Evolutionary conservation across 2,113 vertebrate species (phyloP).

Genomic region (Dryoscopus gambensis): DNA sequence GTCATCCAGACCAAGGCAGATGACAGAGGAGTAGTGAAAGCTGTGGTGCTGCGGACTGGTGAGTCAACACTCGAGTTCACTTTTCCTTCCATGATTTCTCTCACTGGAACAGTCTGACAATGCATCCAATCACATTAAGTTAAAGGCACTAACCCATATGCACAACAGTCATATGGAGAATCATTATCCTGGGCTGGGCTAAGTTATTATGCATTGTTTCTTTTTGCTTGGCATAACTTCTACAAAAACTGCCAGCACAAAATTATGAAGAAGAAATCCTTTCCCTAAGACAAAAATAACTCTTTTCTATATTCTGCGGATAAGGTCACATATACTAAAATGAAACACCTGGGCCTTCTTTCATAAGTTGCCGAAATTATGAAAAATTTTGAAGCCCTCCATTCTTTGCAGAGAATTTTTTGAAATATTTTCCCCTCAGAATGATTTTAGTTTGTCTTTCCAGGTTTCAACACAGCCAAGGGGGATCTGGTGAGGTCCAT

Average conservation of each 20-base stretch:
- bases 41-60: conserved; percentile 77
- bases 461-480: conserved; percentile 81
- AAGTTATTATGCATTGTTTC: not conserved
- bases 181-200: not conserved
- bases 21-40: conserved; percentile 37
- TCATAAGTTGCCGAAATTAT: not conserved
- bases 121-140: not conserved
- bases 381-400: not conserved
- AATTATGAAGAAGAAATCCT: not conserved
- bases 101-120: not conserved
- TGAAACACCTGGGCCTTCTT: not conserved
- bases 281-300: not conserved
- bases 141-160: not conserved
- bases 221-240: not conserved
- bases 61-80: not conserved
- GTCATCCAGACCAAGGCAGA: conserved; percentile 73
- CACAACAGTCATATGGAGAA: not conserved
- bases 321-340: not conserved
- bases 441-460: not conserved
- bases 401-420: not conserved
- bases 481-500: conserved; percentile 80
- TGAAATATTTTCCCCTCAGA: not conserved
- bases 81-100: not conserved
- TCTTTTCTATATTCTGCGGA: not conserved
- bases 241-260: not conserved